A percentile compares a stretch with the other conserved stretches of the same genome.
These are phyloP conservation scores for Trissolcus japonicus DNA, from an alignment of 2,888 invertebrate species.

Conservation along the genomic window DNA sequence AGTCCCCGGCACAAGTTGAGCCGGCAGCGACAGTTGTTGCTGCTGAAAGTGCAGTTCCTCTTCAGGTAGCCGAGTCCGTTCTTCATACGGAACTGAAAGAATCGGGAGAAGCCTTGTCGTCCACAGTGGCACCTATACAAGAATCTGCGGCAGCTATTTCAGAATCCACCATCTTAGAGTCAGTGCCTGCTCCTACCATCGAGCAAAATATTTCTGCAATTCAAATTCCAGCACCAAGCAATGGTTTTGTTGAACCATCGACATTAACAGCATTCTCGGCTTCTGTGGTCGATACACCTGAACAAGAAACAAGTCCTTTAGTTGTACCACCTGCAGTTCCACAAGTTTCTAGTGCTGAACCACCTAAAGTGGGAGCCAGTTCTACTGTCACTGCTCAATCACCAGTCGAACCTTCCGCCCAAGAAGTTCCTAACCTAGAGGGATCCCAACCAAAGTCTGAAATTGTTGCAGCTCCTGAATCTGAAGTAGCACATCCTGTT, in stretches of 20 bases:
- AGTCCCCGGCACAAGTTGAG: background rate
- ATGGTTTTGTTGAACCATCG: conserved; percentile 44
- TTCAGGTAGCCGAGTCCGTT: conserved; percentile 73
- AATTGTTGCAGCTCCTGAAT: background rate
- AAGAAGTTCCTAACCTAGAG: background rate
- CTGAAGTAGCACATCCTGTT: background rate
- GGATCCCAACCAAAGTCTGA: background rate
- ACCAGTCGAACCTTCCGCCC: background rate
- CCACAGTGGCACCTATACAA: conserved; percentile 65
- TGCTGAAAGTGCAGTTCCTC: conserved; percentile 67
- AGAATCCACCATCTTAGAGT: conserved; percentile 51
- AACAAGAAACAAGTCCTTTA: background rate
- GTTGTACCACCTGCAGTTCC: background rate
- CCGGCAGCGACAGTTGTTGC: conserved; percentile 22
- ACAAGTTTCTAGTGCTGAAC: background rate
- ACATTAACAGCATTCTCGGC: background rate
- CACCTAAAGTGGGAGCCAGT: conserved; percentile 15
- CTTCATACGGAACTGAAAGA: conserved; percentile 71
- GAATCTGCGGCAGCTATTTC: conserved; percentile 65
- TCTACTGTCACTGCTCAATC: background rate
- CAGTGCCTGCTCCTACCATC: conserved; percentile 11
- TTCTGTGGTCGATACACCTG: background rate
- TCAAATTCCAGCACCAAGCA: conserved; percentile 21
- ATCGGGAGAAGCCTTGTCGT: conserved; percentile 68
- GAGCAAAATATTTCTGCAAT: conserved; percentile 7